Base-by-base conservation (phyloP, 92 coral and sea anemone genomes). In the Pocillopora meandrina region DNA sequence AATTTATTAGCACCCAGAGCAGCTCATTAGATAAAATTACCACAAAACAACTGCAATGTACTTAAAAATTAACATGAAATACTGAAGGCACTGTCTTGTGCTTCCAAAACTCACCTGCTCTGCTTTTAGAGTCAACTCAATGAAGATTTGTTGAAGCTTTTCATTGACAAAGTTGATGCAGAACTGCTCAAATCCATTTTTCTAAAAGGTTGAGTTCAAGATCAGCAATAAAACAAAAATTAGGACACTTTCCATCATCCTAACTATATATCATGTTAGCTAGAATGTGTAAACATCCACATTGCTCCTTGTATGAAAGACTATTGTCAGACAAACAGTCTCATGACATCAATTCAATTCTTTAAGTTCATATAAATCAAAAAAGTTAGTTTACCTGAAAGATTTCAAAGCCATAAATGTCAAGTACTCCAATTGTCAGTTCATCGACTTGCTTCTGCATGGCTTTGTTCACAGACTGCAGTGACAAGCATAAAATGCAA, bases 141-240 rank as follows among this genome's bases (percentile, higher is more conserved):
- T 97, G 83, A 97, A 97, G 84, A 97, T 97, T 74, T 97, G 99
- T 88, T 97, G 99, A 11, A 97, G 93, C 79, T 97, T 97, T 86
- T 97, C 99, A 82, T 97, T 97, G 55, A 97, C 99, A 82, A 97
- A 97, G 84, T 97, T 97, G 87, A 97, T 97, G 87, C 99, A 97
- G 77, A 97, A 97, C 81, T 97, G 99, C 84, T 97, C 99, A 88
- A 97, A 97, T 61, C 99, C 99, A 85, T 97, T 97, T 92, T 87
- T 97, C 99, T 97, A 78, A 42, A 85, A 82, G 59, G 13, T 78
- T 7, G 58, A 64, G 70, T 16, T 16, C 77, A 73, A 9, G 15
- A 73, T 52, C 1, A 11, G n/a, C 12, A 17, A 35, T 0, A 1
- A 71, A 71, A 35, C 5, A 36, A 12, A 71, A 71, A 9, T 4